phyloP scores from a whole-genome alignment of 2,113 vertebrate species.

The Ia io region DNA sequence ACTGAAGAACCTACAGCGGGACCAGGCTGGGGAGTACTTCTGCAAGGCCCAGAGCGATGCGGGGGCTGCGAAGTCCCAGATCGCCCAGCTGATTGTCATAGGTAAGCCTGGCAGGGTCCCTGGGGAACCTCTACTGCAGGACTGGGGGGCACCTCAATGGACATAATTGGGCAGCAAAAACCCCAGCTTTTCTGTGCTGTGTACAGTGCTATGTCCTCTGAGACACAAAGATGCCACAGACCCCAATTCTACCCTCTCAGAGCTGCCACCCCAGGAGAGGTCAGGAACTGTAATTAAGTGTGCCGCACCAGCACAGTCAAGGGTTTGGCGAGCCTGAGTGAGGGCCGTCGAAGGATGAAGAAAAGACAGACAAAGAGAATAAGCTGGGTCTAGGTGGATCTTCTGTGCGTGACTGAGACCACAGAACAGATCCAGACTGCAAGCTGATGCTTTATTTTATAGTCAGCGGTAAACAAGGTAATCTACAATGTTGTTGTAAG shows the following conservation, averaged over 20 bases:
- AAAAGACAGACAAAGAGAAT: too few species aligned
- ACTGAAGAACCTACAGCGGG: conserved; percentile 86
- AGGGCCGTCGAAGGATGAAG: too few species aligned
- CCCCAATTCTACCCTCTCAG: neutral
- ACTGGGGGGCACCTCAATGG: neutral
- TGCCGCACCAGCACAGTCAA: too few species aligned
- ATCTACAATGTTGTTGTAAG: too few species aligned
- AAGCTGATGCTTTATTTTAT: too few species aligned
- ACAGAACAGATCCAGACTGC: too few species aligned
- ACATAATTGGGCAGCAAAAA: neutral
- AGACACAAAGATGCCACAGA: neutral
- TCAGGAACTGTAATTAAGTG: neutral
- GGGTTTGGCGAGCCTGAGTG: too few species aligned
- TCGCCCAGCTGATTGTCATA: conserved; percentile 88
- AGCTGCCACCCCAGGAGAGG: neutral
- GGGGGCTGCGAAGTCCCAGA: conserved; percentile 89
- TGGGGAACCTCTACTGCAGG: neutral
- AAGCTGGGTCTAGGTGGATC: too few species aligned
- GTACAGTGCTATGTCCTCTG: neutral
- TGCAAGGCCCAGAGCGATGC: conserved; percentile 92
- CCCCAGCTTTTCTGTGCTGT: neutral
- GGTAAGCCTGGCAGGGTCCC: conserved; percentile 80
- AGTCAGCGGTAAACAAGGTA: too few species aligned
- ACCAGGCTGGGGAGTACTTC: conserved; percentile 92
- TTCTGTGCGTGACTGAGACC: too few species aligned